Base-by-base conservation (phyloP, 2,797 vertebrate species). In the Danio kyathit region DNA sequence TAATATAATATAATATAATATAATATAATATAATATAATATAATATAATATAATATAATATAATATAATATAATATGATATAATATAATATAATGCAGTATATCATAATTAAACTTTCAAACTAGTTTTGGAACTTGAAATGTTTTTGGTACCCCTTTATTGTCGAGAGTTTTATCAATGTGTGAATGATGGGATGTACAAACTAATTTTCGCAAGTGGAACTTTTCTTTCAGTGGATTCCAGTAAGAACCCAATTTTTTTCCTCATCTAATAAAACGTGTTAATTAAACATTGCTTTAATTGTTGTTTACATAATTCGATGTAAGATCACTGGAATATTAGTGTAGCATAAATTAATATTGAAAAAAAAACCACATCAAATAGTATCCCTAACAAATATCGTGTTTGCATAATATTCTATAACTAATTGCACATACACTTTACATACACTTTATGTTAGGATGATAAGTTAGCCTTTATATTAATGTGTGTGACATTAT, bases 141-240 rank as follows among this genome's bases (percentile, higher is more conserved):
- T 17, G 8, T n/a, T 38, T 48, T 21, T 59, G 19, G 16, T 21
- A 77, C 11, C 4, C 12, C 6, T 12, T 79, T 59, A 70, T 70
- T 51, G 76, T 38, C 14, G 5, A 60, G 21, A 41, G 64, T 56
- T 79, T 79, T 14, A 60, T 54, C 29, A 43, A 3, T 70, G 65
- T 79, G 76, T 79, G 76, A 3, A 21, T 79, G 48, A 7, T 0
- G 65, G 65, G 19, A 70, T 43, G 3, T 2, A 51, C 44, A 79
- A 51, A 60, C 0, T 79, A 5, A 61, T 61, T 21, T 79, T 79
- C 70, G 76, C 65, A 79, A 49, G 56, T 19, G 65, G 76, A 60
- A 70, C 76, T 70, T 70, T 41, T 4, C 21, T 79, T 13, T 79
- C 65, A 16, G 76, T 79, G 10, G 54, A 79, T 51, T 41, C 76